Conservation (phyloP, 1,140 invertebrate species). For the Aleiodes sp. region DNA sequence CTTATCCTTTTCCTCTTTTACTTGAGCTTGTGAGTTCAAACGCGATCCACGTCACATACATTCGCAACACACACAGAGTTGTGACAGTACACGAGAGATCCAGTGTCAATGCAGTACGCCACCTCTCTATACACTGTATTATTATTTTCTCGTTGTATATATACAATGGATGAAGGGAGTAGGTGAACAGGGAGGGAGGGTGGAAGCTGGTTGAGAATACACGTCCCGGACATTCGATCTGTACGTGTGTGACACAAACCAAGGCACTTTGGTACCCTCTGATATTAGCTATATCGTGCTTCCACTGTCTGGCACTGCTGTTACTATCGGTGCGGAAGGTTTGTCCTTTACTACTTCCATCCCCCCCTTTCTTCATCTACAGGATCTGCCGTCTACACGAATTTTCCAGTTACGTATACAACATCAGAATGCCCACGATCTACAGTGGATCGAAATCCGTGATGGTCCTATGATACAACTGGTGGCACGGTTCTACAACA, state of each 20-base stretch:
- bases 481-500: background rate
- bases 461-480: background rate
- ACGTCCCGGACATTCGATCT: background rate
- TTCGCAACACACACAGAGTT: too few relatives aligned
- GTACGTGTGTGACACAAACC: slow-evolving; percentile 21
- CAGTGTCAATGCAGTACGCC: too few relatives aligned
- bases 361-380: background rate
- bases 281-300: slow-evolving; percentile 24
- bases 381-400: slow-evolving; percentile 6
- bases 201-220: slow-evolving; percentile 1
- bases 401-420: slow-evolving; percentile 18
- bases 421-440: background rate
- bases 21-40: background rate
- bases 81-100: too few relatives aligned
- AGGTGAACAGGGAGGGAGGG: slow-evolving; percentile 23
- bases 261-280: slow-evolving; percentile 4
- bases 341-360: background rate
- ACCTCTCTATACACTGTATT: background rate
- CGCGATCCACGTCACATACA: slow-evolving; percentile 13
- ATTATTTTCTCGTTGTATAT: slow-evolving; percentile 44
- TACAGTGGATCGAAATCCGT: background rate
- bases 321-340: background rate
- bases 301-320: background rate
- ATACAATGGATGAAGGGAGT: slow-evolving; percentile 27
- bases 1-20: slow-evolving; percentile 8